Base-by-base conservation (phyloP, 2,113 vertebrate species). In the Sinocyclocheilus maitianheensis region DNA sequence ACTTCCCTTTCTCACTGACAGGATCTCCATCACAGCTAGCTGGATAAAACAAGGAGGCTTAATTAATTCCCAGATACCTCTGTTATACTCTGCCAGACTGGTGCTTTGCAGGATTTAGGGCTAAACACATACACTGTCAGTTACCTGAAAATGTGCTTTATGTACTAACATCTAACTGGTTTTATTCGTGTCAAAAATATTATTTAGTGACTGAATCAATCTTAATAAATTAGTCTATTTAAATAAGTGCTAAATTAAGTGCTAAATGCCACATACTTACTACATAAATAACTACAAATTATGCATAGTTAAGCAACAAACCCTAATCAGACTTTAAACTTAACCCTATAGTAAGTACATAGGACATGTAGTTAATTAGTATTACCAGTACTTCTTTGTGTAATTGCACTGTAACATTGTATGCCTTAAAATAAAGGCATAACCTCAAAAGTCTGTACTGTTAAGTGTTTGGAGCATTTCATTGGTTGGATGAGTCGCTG, bases 11-110 rank as follows among this genome's bases (percentile, higher is more conserved):
- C 53, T 83, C 43, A 63, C 76, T 81, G 81, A 86, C 84, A 84
- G 58, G 72, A 75, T 79, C 67, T 83, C 77, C 62, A 63, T 83
- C 85, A 86, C 24, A 13, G 67, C 20, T 1, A 51, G 80, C 65
- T 60, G 83, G 81, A 86, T 75, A 86, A 86, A 76, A 75, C 30
- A 74, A 53, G n/a, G 67, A 58, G 69, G 43, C 8, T 83, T 84
- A 84, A 88, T 86, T 74, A 79, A 83, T 88, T 89, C 71, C 20
- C 22, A 75, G 55, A 40, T 72, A 43, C 82, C 34, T 55, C 18
- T 20, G 51, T 0, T 77, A 26, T 26, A 40, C 30, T 77, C 65
- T 83, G 63, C 63, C 40, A 48, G 46, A 51, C 58, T 67, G 69
- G 4, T 65, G 67, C 69, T 65, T 4, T 34, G 51, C 69, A 84